phyloP scores from a whole-genome alignment of 2,797 vertebrate species.

The Liasis olivaceus region DNA sequence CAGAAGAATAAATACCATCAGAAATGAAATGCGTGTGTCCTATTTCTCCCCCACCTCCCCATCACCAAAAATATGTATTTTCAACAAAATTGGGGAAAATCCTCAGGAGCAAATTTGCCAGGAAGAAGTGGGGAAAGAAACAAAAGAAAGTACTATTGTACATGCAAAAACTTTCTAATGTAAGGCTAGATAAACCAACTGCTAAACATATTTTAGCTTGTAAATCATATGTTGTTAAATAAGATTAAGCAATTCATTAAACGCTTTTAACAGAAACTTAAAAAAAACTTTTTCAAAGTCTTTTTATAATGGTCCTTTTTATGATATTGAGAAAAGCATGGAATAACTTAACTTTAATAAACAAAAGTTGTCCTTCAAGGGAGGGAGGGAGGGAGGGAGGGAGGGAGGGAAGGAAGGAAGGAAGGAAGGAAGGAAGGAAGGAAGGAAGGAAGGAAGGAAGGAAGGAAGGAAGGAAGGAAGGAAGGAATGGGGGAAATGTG shows the following conservation, averaged over 20 bases:
- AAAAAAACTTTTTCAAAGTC: background rate
- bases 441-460: too few species aligned
- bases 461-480: too few species aligned
- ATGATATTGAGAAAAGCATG: background rate
- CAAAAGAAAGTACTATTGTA: background rate
- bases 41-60: background rate
- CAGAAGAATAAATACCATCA: background rate
- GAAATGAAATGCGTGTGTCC: background rate
- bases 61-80: background rate
- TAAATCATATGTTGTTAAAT: background rate
- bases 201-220: background rate
- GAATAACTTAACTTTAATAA: background rate
- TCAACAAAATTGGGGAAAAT: background rate
- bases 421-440: too few species aligned
- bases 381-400: too few species aligned
- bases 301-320: background rate
- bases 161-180: background rate
- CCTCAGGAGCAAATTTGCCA: background rate
- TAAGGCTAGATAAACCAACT: background rate
- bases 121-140: background rate
- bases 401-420: too few species aligned
- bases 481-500: background rate
- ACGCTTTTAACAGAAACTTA: background rate
- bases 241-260: background rate
- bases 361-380: background rate